Percentiles rank a stretch among this genome's conserved stretches.
Conservation (phyloP, 1,140 invertebrate species). For the Odontomachus brunneus region DNA sequence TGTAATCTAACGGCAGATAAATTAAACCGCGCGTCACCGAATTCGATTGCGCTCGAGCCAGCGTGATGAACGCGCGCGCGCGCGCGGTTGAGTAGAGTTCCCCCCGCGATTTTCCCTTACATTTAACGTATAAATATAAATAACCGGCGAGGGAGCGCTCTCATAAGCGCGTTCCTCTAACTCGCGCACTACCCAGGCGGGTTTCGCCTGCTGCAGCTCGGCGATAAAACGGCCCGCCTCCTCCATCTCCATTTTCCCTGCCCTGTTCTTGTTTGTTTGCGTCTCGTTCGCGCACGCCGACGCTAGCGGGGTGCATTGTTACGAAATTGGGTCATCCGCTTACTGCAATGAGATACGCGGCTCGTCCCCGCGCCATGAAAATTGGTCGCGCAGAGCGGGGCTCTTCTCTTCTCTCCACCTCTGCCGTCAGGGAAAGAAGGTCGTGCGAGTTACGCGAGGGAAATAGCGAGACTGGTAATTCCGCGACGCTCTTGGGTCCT, state of each 20-base stretch:
- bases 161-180: conserved; percentile 45
- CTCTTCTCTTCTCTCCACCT: not conserved
- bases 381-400: conserved; percentile 26
- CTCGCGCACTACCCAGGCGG: conserved; percentile 19
- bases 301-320: conserved; percentile 61
- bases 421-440: not conserved
- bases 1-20: not conserved
- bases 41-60: not conserved
- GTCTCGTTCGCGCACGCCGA: conserved; percentile 48
- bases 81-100: too few species aligned
- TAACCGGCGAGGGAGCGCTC: conserved; percentile 1
- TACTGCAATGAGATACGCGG: conserved; percentile 62
- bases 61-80: too few species aligned
- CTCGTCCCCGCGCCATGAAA: conserved; percentile 37
- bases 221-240: conserved; percentile 36
- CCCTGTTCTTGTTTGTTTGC: conserved; percentile 53
- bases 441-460: not conserved
- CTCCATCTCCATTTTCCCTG: conserved; percentile 45
- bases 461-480: conserved; percentile 15
- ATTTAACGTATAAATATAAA: conserved; percentile 48
- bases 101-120: conserved; percentile 15
- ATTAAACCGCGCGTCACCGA: not conserved
- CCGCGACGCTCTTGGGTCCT: not conserved
- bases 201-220: conserved; percentile 28
- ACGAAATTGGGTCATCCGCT: conserved; percentile 66